Percentiles rank a stretch among this genome's conserved stretches.
These are phyloP conservation scores for Sebastes minor DNA, from an alignment of 2,797 vertebrate genomes.

Conservation along the genomic window DNA sequence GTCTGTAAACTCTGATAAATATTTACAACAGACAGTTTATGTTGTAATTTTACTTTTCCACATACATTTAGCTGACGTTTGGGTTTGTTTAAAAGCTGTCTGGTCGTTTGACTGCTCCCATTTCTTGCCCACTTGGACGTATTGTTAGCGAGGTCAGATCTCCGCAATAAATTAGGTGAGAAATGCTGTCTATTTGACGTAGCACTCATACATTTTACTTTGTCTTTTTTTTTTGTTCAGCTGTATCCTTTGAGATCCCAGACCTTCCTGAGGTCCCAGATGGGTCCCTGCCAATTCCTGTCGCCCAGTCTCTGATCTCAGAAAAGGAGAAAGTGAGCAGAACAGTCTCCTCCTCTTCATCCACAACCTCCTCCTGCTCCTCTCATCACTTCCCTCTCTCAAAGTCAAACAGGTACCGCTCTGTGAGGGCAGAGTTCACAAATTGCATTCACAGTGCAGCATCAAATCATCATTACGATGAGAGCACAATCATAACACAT, in stretches of 20 bases:
- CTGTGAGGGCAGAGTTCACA: background rate
- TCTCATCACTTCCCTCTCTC: conserved; percentile 57
- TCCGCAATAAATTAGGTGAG: background rate
- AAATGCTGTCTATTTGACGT: background rate
- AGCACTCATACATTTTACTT: background rate
- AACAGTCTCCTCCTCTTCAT: conserved; percentile 55
- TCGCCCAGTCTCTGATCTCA: conserved; percentile 6
- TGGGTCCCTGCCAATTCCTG: background rate
- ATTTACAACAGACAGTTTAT: background rate
- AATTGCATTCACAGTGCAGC: background rate
- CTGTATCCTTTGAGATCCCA: conserved; percentile 77
- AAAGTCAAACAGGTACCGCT: conserved; percentile 75
- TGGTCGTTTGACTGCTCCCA: background rate
- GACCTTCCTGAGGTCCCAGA: conserved; percentile 49
- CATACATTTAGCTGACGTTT: background rate
- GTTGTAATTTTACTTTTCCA: background rate
- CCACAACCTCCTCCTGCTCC: conserved; percentile 54
- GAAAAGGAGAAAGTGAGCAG: conserved; percentile 52
- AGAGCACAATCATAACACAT: background rate
- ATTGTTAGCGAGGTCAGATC: background rate
- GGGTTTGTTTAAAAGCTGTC: background rate
- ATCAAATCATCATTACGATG: background rate
- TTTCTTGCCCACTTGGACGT: background rate
- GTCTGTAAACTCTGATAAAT: conserved; percentile 12
- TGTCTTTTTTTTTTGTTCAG: conserved; percentile 50